Conservation (phyloP, 2,113 vertebrate genomes). For the Antechinus stuartii region DNA sequence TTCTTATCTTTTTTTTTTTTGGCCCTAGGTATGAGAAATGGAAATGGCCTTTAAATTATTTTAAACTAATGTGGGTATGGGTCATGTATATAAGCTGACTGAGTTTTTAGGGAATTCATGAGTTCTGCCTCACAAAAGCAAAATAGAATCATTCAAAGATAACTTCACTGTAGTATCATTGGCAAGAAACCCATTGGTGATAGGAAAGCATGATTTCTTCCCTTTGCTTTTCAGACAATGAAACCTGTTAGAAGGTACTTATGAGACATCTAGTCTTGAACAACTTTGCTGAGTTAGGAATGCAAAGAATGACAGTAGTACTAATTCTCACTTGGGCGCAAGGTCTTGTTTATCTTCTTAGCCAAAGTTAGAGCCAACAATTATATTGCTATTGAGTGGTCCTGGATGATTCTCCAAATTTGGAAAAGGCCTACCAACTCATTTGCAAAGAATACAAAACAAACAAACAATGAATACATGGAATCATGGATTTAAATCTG, state of each 20-base stretch:
- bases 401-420: background rate
- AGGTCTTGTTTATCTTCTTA: background rate
- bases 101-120: background rate
- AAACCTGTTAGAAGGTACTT: background rate
- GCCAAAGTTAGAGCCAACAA: slow-evolving; percentile 5
- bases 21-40: background rate
- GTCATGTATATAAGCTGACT: background rate
- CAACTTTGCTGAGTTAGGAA: background rate
- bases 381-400: background rate
- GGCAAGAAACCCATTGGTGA: background rate
- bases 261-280: background rate
- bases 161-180: background rate
- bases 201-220: background rate
- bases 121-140: background rate
- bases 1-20: background rate
- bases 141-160: background rate
- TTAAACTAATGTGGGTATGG: background rate
- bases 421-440: background rate
- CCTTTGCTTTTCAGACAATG: background rate
- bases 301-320: slow-evolving; percentile 31
- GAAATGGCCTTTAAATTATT: background rate
- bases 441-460: background rate
- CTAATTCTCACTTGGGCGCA: slow-evolving; percentile 1
- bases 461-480: background rate
- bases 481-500: background rate